Conservation (phyloP, 2,888 invertebrate species). For the Sesia apiformis region DNA sequence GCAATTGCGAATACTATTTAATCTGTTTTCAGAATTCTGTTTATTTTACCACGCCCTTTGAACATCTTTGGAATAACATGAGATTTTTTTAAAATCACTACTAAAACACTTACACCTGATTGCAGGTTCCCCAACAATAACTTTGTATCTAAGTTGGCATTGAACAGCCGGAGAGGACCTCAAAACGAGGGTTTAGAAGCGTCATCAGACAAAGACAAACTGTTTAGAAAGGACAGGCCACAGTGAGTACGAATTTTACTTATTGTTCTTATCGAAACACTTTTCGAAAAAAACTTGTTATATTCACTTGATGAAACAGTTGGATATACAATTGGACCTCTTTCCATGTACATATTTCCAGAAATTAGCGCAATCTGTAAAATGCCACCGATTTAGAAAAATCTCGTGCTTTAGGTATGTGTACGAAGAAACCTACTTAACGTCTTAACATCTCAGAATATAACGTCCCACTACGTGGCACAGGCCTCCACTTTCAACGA, state of each 20-base stretch:
- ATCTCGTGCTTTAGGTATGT: too few relatives aligned
- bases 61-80: neutral
- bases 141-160: constrained; percentile 22
- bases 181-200: constrained; percentile 69
- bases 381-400: too few relatives aligned
- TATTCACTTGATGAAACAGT: neutral
- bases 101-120: neutral
- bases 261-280: too few relatives aligned
- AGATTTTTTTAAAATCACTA: neutral
- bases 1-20: neutral
- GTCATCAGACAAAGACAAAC: constrained; percentile 37
- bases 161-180: constrained; percentile 65
- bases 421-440: too few relatives aligned
- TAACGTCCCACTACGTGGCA: too few relatives aligned
- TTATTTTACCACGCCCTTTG: neutral
- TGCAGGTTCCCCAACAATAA: constrained; percentile 29
- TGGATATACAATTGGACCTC: neutral
- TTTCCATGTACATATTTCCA: neutral
- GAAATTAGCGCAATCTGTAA: too few relatives aligned
- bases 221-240: constrained; percentile 62
- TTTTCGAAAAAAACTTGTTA: neutral
- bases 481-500: too few relatives aligned
- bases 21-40: neutral
- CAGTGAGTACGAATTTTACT: constrained; percentile 36
- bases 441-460: too few relatives aligned